These are phyloP conservation scores for Hydrolagus colliei DNA, from an alignment of 2,797 vertebrate species.

Conservation along the genomic window DNA sequence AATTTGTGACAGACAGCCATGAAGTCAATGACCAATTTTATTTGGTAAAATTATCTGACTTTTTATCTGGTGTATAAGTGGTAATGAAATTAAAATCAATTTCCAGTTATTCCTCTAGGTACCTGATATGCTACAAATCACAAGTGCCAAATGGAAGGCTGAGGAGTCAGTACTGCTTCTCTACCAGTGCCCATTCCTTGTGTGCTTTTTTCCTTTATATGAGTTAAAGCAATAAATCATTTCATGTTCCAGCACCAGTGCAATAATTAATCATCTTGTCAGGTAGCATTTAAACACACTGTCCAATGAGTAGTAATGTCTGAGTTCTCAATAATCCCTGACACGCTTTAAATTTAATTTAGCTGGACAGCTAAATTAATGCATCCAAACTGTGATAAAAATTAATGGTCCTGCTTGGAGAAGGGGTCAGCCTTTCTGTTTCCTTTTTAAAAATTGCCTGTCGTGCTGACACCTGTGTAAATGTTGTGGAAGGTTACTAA, in stretches of 20 bases:
- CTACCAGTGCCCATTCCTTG: neutral
- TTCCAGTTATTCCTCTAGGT: neutral
- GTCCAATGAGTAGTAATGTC: slow-evolving; percentile 35
- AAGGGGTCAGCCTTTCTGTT: slow-evolving; percentile 35
- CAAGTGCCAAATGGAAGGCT: neutral
- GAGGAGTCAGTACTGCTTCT: slow-evolving; percentile 7
- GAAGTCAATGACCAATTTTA: too few relatives aligned
- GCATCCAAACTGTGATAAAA: slow-evolving; percentile 40
- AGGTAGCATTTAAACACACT: slow-evolving; percentile 25
- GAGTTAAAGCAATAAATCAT: slow-evolving; percentile 34
- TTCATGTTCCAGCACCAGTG: slow-evolving; percentile 33
- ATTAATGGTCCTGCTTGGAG: slow-evolving; percentile 43
- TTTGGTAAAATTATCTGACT: too few relatives aligned
- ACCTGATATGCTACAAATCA: slow-evolving; percentile 16
- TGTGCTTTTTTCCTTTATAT: slow-evolving; percentile 5
- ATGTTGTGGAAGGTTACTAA: slow-evolving; percentile 25
- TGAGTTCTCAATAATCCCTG: slow-evolving; percentile 39
- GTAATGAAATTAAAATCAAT: slow-evolving; percentile 8
- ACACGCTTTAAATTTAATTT: slow-evolving; percentile 43
- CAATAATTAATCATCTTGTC: slow-evolving; percentile 41
- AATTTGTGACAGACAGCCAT: too few relatives aligned
- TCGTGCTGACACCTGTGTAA: neutral
- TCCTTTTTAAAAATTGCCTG: neutral
- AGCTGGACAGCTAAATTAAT: slow-evolving; percentile 30
- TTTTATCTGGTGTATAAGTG: neutral